Evolutionary conservation across 2,888 invertebrate species (phyloP), one percentile per base, ranked within the genome.

Genomic region (Acronicta alni): DNA sequence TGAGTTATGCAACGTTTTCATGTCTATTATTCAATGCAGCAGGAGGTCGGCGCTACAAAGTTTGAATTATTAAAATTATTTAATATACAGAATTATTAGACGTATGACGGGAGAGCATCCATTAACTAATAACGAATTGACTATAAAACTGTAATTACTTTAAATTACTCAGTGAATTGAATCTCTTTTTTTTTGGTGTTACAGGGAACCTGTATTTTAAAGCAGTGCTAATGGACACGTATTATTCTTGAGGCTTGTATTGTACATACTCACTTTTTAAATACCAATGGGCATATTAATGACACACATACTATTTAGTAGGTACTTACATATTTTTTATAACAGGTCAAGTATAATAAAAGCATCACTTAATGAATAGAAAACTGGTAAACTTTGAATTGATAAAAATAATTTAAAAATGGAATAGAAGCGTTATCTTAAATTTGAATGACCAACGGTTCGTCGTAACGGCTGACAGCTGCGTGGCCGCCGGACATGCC

Each of bases 401-500:
- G 4, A 14, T 32, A 5, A 32, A 14, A 32, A 32, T n/a, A 37
- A 32, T 51, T 61, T 9, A 53, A 56, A 67, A 53, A 53, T 20
- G 18, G 45, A 60, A 60, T 52, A 48, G 52, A 59, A 55, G 56
- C 57, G 47, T 67, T 58, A 77, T 56, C 67, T 80, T 65, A 75
- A 83, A 84, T 85, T 87, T 82, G 77, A 85, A 83, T 76, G 57
- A 63, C 65, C 75, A 76, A 77, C 82, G 67, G 77, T 79, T 74
- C 53, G 44, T 52, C 58, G 74, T 86, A 84, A 89, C 86, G 85
- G 83, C 65, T 79, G 84, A 77, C 89, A 89, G 87, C 83, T 89
- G 89, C 76, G 66, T 69, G 55, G 66, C 66, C 67, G 66, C 60
- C 68, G 59, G 69, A 47, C 72, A 71, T 71, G 77, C 85, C 86